Base-by-base conservation (phyloP, 2,888 invertebrate genomes). In the Eristalis arbustorum region DNA sequence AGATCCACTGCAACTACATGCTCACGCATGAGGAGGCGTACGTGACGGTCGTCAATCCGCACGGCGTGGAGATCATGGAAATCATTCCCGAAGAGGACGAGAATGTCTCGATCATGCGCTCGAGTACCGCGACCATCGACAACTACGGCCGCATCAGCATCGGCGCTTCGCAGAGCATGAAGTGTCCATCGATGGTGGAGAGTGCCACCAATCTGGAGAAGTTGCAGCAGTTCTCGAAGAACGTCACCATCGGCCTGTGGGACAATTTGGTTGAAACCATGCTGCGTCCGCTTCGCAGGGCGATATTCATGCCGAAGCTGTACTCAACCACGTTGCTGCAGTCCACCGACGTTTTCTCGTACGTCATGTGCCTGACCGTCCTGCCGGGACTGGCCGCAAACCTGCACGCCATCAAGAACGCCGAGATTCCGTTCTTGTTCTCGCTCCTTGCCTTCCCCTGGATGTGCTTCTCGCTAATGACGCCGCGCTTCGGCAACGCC, bases 401-500 rank as follows among this genome's bases (percentile, higher is more conserved):
- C 57, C 91, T 92, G 61, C 92, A 92, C 88, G 91, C 91, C 1
- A 89, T 92, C n/a, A 92, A 92, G 74, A 92, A 91, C 77, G 93
- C 92, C 1, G 92, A 92, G 85, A 92, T 92, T 68, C 92, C 92
- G 10, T 92, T 92, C 77, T 89, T 92, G 14, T 93, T 92, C 85
- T 92, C 92, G 0, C 85, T 92, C 72, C 88, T 92, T n/a, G 92
- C 93, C n/a, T 92, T 92, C 78, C 92, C 92, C 0, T 92, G 92
- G 92, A 93, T 92, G 92, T 92, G 92, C 88, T 92, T 92, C 82
- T 91, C 92, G 0, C 88, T 92, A 88, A 92, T 92, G 93, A 92
- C 92, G 25, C 92, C 93, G 1, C 91, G 92, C 10, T 92, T 92
- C 77, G 92, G 92, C 0, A 90, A 76, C 40, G 91, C 91, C 8